A percentile compares a stretch with the other conserved stretches of the same genome.
These are phyloP conservation scores for Zalophus californianus DNA, from an alignment of 2,797 vertebrate genomes.

Conservation along the genomic window DNA sequence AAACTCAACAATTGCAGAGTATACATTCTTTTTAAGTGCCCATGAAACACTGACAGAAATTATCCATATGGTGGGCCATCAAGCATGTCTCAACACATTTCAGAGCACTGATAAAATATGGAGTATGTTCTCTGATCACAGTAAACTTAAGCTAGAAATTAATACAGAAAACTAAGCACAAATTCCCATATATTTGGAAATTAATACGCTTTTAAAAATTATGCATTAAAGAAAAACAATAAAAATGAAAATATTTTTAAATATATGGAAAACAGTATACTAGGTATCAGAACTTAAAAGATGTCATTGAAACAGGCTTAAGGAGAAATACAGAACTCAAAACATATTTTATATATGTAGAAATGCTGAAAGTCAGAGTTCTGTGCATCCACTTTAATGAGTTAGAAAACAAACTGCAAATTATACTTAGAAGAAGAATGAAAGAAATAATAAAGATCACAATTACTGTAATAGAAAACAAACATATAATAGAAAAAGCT, in stretches of 20 bases:
- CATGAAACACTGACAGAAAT: background rate
- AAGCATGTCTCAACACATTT: background rate
- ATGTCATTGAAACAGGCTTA: background rate
- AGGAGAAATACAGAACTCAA: background rate
- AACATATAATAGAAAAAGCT: background rate
- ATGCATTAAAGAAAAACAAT: background rate
- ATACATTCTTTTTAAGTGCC: background rate
- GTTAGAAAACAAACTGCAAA: slow-evolving; percentile 5
- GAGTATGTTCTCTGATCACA: background rate
- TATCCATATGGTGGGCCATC: background rate
- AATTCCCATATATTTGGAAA: background rate
- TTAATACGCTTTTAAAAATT: background rate
- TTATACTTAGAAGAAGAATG: background rate
- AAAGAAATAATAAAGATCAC: background rate
- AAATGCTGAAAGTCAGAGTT: background rate
- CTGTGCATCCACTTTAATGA: background rate
- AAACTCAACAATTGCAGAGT: background rate
- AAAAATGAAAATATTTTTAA: background rate
- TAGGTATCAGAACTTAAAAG: background rate
- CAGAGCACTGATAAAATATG: background rate
- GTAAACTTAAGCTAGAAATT: background rate
- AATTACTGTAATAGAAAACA: background rate
- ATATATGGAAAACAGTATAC: background rate
- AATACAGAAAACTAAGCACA: background rate
- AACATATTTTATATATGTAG: background rate